These are phyloP conservation scores for Pollenia griseotomentosa DNA, from an alignment of 2,888 invertebrate species.

Conservation along the genomic window DNA sequence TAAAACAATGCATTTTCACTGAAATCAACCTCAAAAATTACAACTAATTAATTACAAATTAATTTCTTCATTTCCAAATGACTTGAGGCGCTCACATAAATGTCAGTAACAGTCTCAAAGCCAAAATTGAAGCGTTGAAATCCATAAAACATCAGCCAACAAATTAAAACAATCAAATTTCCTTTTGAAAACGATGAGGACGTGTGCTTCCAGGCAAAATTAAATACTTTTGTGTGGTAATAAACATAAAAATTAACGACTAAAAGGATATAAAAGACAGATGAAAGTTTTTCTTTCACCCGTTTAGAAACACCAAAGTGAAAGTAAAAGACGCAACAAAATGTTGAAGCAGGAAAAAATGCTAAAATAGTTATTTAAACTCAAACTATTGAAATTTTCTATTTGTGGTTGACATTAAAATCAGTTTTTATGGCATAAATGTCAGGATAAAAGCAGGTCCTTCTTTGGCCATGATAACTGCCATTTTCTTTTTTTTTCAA, in stretches of 20 bases:
- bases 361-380: conserved; percentile 54
- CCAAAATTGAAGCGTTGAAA: conserved; percentile 62
- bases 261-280: conserved; percentile 81
- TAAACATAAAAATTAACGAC: conserved; percentile 83
- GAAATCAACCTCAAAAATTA: conserved; percentile 51
- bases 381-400: conserved; percentile 34
- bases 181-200: conserved; percentile 52
- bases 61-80: conserved; percentile 64
- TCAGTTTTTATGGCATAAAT: conserved; percentile 79
- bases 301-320: conserved; percentile 56
- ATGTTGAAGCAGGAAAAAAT: neutral
- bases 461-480: conserved; percentile 25
- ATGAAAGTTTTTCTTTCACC: conserved; percentile 51
- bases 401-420: conserved; percentile 79
- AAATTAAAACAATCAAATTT: conserved; percentile 57
- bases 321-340: conserved; percentile 48
- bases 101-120: conserved; percentile 61
- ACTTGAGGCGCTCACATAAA: conserved; percentile 67
- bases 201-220: conserved; percentile 79
- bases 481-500: neutral
- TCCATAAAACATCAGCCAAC: conserved; percentile 42
- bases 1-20: neutral
- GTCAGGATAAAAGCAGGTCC: conserved; percentile 20
- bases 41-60: conserved; percentile 69
- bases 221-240: conserved; percentile 75